These are phyloP conservation scores for Scaptomyza parva DNA, from an alignment of 2,888 invertebrate species.

Conservation along the genomic window DNA sequence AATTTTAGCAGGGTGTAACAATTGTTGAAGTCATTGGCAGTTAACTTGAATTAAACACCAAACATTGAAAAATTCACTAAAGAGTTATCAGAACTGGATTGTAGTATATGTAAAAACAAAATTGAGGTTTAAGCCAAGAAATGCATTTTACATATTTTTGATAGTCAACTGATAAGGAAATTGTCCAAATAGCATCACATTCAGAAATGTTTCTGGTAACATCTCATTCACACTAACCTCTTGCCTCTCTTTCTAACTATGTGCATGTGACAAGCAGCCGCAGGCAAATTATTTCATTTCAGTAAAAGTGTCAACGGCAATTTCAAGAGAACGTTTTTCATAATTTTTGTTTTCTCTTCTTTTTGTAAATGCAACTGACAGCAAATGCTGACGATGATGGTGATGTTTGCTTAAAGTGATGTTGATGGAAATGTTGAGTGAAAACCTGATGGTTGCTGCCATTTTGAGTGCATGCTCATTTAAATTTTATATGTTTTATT, in stretches of 20 bases:
- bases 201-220: neutral
- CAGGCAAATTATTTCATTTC: conserved; percentile 48
- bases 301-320: conserved; percentile 58
- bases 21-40: neutral
- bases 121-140: neutral
- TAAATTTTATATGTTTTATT: conserved; percentile 34
- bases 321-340: conserved; percentile 50
- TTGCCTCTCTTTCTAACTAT: conserved; percentile 20
- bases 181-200: conserved; percentile 1
- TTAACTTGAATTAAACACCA: too few species aligned
- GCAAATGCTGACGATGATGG: conserved; percentile 17
- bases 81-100: neutral
- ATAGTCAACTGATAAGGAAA: conserved; percentile 22
- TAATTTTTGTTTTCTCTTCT: too few species aligned
- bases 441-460: conserved; percentile 5
- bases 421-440: neutral
- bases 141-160: conserved; percentile 12
- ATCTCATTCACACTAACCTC: neutral
- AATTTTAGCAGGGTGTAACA: neutral
- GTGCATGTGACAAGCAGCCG: conserved; percentile 42
- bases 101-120: conserved; percentile 1
- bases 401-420: conserved; percentile 1
- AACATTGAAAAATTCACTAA: neutral
- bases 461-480: conserved; percentile 18
- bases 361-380: conserved; percentile 61